Evolutionary conservation across 2,888 invertebrate genomes (phyloP).

Genomic region (Lypha dubia): DNA sequence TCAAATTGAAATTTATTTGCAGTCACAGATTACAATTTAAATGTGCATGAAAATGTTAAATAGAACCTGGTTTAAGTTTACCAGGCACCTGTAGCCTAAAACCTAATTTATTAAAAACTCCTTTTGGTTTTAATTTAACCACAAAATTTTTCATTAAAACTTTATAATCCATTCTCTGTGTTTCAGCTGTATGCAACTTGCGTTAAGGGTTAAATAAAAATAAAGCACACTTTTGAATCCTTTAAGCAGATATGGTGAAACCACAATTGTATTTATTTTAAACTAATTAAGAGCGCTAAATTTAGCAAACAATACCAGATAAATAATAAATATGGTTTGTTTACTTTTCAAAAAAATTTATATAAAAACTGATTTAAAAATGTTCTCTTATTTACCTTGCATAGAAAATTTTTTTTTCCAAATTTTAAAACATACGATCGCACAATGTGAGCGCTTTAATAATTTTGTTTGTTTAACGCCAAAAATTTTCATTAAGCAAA

Average conservation of each 20-base stretch:
- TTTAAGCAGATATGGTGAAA: constrained; percentile 18
- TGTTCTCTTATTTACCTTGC: constrained; percentile 5
- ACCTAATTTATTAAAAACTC: background rate
- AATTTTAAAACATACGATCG: background rate
- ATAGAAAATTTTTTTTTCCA: background rate
- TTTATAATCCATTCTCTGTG: background rate
- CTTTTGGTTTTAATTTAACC: background rate
- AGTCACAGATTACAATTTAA: no score
- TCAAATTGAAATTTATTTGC: background rate
- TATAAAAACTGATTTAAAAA: background rate
- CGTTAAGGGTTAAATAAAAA: constrained; percentile 21
- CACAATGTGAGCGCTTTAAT: no score
- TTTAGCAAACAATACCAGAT: background rate
- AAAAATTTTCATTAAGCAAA: background rate
- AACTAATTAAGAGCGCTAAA: constrained; percentile 10
- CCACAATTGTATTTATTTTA: constrained; percentile 15
- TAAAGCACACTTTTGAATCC: constrained; percentile 19
- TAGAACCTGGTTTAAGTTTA: no score
- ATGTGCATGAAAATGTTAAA: no score
- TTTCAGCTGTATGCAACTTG: background rate
- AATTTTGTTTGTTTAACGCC: constrained; percentile 46
- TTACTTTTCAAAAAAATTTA: constrained; percentile 11
- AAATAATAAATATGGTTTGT: constrained; percentile 22
- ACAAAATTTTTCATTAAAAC: no score
- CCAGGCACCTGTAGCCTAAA: constrained; percentile 10